Evolutionary conservation across 1,140 invertebrate species (phyloP).

Genomic region (Drosophila simulans): DNA sequence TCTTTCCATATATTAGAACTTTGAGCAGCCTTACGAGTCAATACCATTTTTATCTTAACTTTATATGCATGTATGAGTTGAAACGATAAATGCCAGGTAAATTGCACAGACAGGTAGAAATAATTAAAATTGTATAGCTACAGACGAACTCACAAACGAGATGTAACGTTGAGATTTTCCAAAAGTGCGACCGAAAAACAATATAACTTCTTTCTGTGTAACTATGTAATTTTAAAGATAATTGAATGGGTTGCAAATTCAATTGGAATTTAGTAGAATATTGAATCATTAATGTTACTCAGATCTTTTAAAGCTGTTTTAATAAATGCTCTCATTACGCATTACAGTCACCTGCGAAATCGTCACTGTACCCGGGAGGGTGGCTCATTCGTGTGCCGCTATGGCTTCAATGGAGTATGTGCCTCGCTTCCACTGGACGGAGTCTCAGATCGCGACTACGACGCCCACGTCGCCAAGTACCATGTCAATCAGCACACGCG

Average conservation of each 20-base stretch:
- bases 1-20: background rate
- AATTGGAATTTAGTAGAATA: too few species aligned
- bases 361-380: slow-evolving; percentile 94
- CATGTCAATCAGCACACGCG: slow-evolving; percentile 88
- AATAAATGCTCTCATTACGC: background rate
- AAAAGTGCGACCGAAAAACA: background rate
- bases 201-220: background rate
- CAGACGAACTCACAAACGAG: background rate
- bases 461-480: slow-evolving; percentile 93
- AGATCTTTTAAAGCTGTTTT: background rate
- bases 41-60: slow-evolving; percentile 2
- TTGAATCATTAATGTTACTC: too few species aligned
- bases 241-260: too few species aligned
- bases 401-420: slow-evolving; percentile 95
- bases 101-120: slow-evolving; percentile 3
- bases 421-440: slow-evolving; percentile 94
- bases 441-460: slow-evolving; percentile 94
- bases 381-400: slow-evolving; percentile 94
- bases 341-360: slow-evolving; percentile 90
- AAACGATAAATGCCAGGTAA: slow-evolving; percentile 3
- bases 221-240: too few species aligned
- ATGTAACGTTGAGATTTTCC: too few species aligned
- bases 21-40: background rate
- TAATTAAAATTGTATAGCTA: background rate
- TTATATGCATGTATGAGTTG: background rate